Conservation (phyloP, 2,797 vertebrate species). For the Myripristis jacobus region DNA sequence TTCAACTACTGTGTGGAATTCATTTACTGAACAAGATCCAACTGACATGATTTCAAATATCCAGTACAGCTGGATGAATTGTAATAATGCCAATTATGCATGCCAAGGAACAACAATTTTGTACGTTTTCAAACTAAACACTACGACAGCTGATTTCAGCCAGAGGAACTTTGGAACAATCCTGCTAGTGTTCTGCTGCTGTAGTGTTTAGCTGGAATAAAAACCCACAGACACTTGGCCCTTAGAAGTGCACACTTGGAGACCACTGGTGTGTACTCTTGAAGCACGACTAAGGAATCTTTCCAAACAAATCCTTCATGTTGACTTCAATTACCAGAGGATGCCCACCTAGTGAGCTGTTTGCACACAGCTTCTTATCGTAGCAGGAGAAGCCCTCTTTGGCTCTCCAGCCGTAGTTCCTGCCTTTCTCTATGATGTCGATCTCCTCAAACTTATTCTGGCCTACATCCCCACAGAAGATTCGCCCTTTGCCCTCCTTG, state of each 20-base stretch:
- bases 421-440: constrained; percentile 92
- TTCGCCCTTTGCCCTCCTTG: constrained; percentile 89
- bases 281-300: not conserved
- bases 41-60: not conserved
- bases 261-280: not conserved
- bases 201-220: not conserved
- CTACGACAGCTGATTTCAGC: not conserved
- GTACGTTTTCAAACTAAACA: not conserved
- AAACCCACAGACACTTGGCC: not conserved
- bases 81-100: too few species aligned
- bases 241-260: not conserved
- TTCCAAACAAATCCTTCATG: constrained; percentile 9
- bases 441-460: constrained; percentile 97
- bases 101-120: not conserved
- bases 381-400: constrained; percentile 96
- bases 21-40: too few species aligned
- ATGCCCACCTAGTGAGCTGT: constrained; percentile 90
- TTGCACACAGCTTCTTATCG: constrained; percentile 92
- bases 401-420: constrained; percentile 96
- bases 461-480: constrained; percentile 96
- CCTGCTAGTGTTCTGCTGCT: too few species aligned
- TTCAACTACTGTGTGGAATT: too few species aligned
- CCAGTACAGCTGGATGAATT: not conserved
- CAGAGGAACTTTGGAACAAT: too few species aligned
- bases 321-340: not conserved